Base-by-base conservation (phyloP, 2,888 invertebrate species). In the Idaea biselata region DNA sequence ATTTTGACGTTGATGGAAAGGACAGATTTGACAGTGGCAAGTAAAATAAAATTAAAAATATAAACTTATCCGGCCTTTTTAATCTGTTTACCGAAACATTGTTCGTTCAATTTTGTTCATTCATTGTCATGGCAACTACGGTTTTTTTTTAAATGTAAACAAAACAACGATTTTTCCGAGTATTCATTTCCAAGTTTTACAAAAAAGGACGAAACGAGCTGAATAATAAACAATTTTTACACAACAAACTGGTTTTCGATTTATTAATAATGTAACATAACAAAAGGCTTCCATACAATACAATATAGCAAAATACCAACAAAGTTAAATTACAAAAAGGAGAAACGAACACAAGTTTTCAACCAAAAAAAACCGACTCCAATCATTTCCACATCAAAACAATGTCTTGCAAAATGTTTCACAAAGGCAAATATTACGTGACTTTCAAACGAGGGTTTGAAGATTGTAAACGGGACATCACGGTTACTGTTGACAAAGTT, bases 381-480 rank as follows among this genome's bases (percentile, higher is more conserved):
- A 33, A 33, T 1, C 33, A 44, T 44, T 44, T 44, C 14, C 44
- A 7, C 44, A 44, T 14, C 33, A 14, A 18, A 64, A 61, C 11
- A 57, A 71, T 89, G 87, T 74, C 82, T 64, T 80, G 69, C 61
- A 89, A 87, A 75, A 84, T 76, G 55, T 88, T 87, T 68, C 91
- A 91, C 66, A 90, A 81, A 74, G 90, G 86, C 59, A 91, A 91
- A 75, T 93, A 93, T 77, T 91, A 87, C 66, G 82, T 93, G 58
- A 84, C 89, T 18, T 88, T 90, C 69, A 93, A 92, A 80, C 82
- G 88, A 59, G 89, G 91, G 14, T 90, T 89, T 70, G 92, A 93
- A 73, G 92, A 93, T 68, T 78, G 71, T 68, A 92, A 87, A 68
- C 91, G 82, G 75, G 88, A 93, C 73, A 81, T 93, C 44, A 86